Percentiles rank a stretch among this genome's conserved stretches.
phyloP scores from a whole-genome alignment of 2,797 vertebrate genomes.

The Poliocrania exsul region DNA sequence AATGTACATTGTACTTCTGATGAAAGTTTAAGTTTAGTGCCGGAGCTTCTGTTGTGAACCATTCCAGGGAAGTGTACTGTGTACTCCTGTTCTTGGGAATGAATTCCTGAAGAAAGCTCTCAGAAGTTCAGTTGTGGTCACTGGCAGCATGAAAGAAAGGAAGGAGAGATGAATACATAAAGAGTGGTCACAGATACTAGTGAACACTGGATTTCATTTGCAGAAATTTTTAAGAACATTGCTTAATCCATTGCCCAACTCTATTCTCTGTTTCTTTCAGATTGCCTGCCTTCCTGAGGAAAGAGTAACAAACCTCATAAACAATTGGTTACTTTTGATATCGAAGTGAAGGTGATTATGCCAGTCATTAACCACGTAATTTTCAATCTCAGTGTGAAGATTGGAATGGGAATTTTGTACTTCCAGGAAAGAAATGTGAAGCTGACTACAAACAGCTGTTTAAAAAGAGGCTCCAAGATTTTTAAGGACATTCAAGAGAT shows the following conservation, averaged over 20 bases:
- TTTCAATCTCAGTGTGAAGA: neutral
- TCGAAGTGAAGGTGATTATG: neutral
- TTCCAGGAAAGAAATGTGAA: constrained; percentile 21
- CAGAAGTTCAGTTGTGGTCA: neutral
- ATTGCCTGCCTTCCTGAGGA: neutral
- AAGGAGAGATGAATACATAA: neutral
- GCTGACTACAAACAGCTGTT: constrained; percentile 37
- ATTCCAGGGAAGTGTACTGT: neutral
- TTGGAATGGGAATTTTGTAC: constrained; percentile 46
- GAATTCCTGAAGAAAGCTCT: neutral
- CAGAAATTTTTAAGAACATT: neutral
- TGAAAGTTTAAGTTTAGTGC: neutral
- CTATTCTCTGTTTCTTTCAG: neutral
- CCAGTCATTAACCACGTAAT: neutral
- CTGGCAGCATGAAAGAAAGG: neutral
- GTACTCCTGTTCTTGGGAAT: neutral
- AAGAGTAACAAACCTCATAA: neutral
- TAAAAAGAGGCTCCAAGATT: constrained; percentile 61
- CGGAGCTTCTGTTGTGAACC: neutral
- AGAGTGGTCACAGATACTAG: neutral
- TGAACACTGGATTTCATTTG: neutral
- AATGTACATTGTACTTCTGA: neutral
- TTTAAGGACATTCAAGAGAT: constrained; percentile 28
- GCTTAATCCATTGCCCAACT: neutral
- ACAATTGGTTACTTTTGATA: neutral